Percentiles rank a stretch among this genome's conserved stretches.
Conservation (phyloP, 2,113 vertebrate genomes). For the Ceyx cyanopectus region DNA sequence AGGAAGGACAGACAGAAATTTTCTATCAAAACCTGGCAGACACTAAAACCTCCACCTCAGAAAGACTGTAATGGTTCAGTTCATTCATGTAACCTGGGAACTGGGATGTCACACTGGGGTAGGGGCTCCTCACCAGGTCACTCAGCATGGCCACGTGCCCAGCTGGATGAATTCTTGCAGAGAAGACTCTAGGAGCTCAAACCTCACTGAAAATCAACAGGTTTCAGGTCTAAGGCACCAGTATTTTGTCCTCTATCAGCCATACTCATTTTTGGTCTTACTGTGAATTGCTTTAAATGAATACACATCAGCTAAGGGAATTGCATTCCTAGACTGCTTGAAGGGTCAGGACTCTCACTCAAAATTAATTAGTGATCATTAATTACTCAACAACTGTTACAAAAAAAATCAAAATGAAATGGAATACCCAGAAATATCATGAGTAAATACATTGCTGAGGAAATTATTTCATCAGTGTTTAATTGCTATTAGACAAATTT, state of each 20-base stretch:
- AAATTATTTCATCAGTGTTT: slow-evolving; percentile 57
- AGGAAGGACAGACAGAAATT: neutral
- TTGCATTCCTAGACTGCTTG: slow-evolving; percentile 38
- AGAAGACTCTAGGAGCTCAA: neutral
- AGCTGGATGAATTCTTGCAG: accelerated
- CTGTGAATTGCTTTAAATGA: slow-evolving; percentile 52
- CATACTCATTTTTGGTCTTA: neutral
- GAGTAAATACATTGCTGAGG: slow-evolving; percentile 59
- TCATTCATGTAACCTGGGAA: neutral
- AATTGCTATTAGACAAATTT: slow-evolving; percentile 40
- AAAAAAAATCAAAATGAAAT: slow-evolving; percentile 68
- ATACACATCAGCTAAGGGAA: slow-evolving; percentile 31
- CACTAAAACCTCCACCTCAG: neutral
- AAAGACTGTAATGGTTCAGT: neutral
- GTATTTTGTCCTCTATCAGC: neutral
- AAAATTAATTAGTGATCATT: slow-evolving; percentile 68
- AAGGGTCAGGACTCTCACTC: slow-evolving; percentile 51
- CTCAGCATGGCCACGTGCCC: neutral
- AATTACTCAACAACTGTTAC: slow-evolving; percentile 68
- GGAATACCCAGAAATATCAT: slow-evolving; percentile 50
- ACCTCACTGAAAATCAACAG: neutral
- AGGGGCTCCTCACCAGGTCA: neutral
- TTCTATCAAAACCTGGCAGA: neutral
- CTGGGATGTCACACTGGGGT: neutral
- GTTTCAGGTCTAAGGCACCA: neutral